Base-by-base conservation (phyloP, 2,113 vertebrate species). In the Myiozetetes cayanensis region DNA sequence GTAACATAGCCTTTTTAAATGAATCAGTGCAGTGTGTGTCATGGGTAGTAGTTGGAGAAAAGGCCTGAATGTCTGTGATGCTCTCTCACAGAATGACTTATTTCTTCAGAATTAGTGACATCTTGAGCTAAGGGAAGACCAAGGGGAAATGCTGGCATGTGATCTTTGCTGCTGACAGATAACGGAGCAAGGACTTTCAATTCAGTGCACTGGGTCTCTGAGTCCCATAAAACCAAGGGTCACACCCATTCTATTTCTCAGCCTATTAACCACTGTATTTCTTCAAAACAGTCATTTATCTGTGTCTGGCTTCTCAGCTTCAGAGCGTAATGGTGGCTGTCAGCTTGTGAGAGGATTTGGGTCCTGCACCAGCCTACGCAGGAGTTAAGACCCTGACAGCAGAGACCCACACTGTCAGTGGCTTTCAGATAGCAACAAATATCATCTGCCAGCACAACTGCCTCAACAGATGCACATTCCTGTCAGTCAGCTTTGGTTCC, bases 381-480 rank as follows among this genome's bases (percentile, higher is more conserved):
- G 58, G 39, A 96, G 35, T 73, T 87, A 76, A 94, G 70, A 70
- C 35, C 18, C 74, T 70, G 59, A 76, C 41, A 78, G 68, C 41
- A 76, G 89, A 82, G 52, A 39, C 47, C 41, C 5, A 33, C 7
- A 4, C 44, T 56, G 22, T 41, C 23, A 16, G 66, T 94, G 91
- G 74, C 72, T 96, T 91, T 77, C 79, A 80, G 80, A 83, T 41
- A 56, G 74, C 31, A 81, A 23, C 0, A 0, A 88, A 44, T 77
- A 61, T 80, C 66, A 90, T 87, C 65, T 93, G 80, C 8, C 23
- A 59, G 56, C 87, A 46, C 85, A 90, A 90, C 76, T 96, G 96
- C 65, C 59, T 94, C 63, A 33, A 84, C 96, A 97, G 95, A 80
- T 96, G 95, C 61, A 85, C 96, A 96, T 96, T 96, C 96, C 94